Evolutionary conservation across 2,113 vertebrate genomes (phyloP), one percentile per base, ranked within the genome.

Genomic region (Cyprinus carpio): DNA sequence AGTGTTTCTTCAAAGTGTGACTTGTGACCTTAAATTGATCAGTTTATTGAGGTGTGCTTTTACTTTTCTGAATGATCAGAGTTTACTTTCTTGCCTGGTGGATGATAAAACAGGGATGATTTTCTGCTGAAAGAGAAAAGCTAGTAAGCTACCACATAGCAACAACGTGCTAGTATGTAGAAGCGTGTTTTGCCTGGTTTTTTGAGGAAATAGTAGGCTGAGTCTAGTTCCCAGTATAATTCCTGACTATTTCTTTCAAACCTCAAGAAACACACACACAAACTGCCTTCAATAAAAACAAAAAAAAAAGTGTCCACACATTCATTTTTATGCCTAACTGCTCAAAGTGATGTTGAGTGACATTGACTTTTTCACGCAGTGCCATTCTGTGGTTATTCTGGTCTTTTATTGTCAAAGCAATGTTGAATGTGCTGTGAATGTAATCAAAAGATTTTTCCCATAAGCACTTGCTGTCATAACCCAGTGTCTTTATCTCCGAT

Each of bases 381-480:
- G 79, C 25, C 40, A 65, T 49, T 49, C 18, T 27, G 56, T 56
- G 67, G 58, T 58, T 12, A 72, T 83, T 58, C 67, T 58, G 20
- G 6, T 83, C 62, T 81, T n/a, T 81, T 81, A 2, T 67, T 69
- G 18, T 69, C 40, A 69, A 58, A 51, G 18, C 27, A 18, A 81
- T 81, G 80, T 46, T 67, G 80, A 81, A 81, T 81, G 80, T 81
- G 43, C 27, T 81, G 80, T 81, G 80, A 81, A 81, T 81, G 62
- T 81, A 46, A 49, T 81, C 34, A 16, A 67, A 51, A 1, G 40
- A 46, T 67, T 46, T 65, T 46, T 58, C 8, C 37, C 60, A 10
- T 67, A 67, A 11, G 58, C 79, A 62, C 62, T 67, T 34, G 62
- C 62, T 51, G 27, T 81, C 27, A 81, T 31, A 67, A 81, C 77